Base-by-base conservation (phyloP, 2,113 vertebrate genomes). In the Ibidorhyncha struthersii region DNA sequence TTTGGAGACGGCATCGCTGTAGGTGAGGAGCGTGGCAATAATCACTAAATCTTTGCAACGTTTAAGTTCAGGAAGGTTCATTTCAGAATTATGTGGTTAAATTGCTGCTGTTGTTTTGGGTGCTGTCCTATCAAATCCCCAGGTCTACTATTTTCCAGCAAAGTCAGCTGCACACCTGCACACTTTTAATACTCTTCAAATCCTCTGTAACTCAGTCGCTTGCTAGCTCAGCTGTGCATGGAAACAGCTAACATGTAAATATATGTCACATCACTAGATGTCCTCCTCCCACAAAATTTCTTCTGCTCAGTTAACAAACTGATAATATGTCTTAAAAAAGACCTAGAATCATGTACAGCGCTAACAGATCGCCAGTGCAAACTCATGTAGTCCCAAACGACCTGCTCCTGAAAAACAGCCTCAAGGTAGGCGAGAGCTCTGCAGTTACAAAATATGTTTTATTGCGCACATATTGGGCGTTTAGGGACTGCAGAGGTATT, bases 191-290 rank as follows among this genome's bases (percentile, higher is more conserved):
- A 22, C 40, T 83, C 25, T 34, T 65, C 23, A 6, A 26, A 36
- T 56, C 11, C 41, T 65, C 73, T 53, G 26, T 32, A 56, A 45
- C 40, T 49, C 21, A 9, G 10, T 1, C 6, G 13, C 36, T 49
- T 4, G 6, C 52, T 61, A 52, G 38, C n/a, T 88, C 43, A 22
- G 7, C 71, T 30, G 49, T 25, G 27, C 23, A 30, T 23, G 9
- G 38, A 8, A 77, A 45, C 38, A 61, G 43, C 79, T 45, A 62
- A 47, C 41, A 21, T 96, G 96, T 86, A 94, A 94, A 95, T 73
- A 95, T n/a, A 67, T 10, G 43, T 90, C 59, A 36, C 73, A 62
- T 82, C 97, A 92, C 97, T 98, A 97, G 97, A 93, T 97, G 97
- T 95, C 97, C 82, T 91, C 77, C 89, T 97, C n/a, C 34, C 47